These are phyloP conservation scores for Agelastica alni DNA, from an alignment of 2,888 invertebrate species.

Conservation along the genomic window DNA sequence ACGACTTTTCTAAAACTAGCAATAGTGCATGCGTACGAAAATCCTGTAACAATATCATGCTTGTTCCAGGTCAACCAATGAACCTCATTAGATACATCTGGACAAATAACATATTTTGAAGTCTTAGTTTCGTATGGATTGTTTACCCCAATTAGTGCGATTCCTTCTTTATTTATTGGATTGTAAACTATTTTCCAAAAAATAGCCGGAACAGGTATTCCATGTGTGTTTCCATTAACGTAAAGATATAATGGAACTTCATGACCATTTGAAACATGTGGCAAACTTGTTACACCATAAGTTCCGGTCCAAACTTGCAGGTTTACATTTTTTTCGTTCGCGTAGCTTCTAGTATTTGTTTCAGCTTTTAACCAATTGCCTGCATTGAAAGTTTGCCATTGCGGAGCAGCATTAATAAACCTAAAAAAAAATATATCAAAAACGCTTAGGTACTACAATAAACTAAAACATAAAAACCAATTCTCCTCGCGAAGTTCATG, in stretches of 20 bases:
- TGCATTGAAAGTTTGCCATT: too few species aligned
- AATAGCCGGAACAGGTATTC: constrained; percentile 61
- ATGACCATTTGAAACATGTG: too few species aligned
- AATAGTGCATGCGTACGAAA: constrained; percentile 67
- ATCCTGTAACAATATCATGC: constrained; percentile 58
- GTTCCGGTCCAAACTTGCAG: too few species aligned
- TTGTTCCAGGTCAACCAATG: constrained; percentile 64
- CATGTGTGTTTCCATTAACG: constrained; percentile 40
- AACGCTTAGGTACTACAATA: too few species aligned
- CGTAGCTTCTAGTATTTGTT: too few species aligned
- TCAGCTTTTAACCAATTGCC: too few species aligned
- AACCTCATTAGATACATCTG: constrained; percentile 61
- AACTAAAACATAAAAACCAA: too few species aligned
- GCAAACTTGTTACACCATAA: too few species aligned
- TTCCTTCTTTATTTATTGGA: constrained; percentile 57
- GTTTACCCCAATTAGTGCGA: constrained; percentile 66
- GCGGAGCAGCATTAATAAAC: too few species aligned
- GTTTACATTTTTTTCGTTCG: too few species aligned
- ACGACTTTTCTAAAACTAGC: constrained; percentile 61
- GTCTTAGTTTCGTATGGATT: constrained; percentile 58
- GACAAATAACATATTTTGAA: constrained; percentile 41
- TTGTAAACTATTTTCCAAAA: constrained; percentile 67
- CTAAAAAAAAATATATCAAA: too few species aligned
- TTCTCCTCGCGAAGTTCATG: too few species aligned
- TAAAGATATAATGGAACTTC: constrained; percentile 49